Evolutionary conservation across 2,888 invertebrate genomes (phyloP).

Genomic region (Coelopa pilipes): DNA sequence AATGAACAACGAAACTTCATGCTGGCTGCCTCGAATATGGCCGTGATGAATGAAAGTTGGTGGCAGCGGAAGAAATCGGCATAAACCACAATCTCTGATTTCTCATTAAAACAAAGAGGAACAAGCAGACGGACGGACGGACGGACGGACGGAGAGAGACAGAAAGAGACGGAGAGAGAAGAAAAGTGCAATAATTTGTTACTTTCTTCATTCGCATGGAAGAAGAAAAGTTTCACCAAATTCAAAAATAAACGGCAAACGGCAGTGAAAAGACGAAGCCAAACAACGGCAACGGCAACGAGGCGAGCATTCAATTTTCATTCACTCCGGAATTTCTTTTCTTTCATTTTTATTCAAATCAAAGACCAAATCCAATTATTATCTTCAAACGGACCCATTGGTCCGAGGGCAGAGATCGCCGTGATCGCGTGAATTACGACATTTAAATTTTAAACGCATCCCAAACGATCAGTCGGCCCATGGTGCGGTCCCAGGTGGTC

Average conservation of each 20-base stretch:
- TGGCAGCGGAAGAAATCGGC: slow-evolving; percentile 11
- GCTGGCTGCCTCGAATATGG: neutral
- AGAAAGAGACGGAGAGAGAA: slow-evolving; percentile 9
- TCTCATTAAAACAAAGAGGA: slow-evolving; percentile 20
- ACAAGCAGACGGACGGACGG: neutral
- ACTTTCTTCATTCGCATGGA: slow-evolving; percentile 23
- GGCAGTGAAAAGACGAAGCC: too few species aligned
- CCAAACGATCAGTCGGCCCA: too few species aligned
- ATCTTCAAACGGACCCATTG: too few species aligned
- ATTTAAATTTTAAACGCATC: too few species aligned
- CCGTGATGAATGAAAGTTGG: slow-evolving; percentile 26
- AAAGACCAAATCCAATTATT: too few species aligned
- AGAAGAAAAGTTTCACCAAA: slow-evolving; percentile 34
- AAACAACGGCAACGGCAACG: too few species aligned
- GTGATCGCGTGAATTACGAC: too few species aligned
- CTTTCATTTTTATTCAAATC: too few species aligned
- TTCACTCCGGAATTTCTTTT: too few species aligned
- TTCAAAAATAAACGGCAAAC: neutral
- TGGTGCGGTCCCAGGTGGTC: too few species aligned
- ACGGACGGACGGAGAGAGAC: neutral
- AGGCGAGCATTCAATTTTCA: too few species aligned
- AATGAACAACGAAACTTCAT: slow-evolving; percentile 5
- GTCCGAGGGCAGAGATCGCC: too few species aligned
- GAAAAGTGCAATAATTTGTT: slow-evolving; percentile 22
- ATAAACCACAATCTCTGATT: slow-evolving; percentile 20